Base-by-base conservation (phyloP, 2,113 vertebrate species). In the Ammodytes dubius region DNA sequence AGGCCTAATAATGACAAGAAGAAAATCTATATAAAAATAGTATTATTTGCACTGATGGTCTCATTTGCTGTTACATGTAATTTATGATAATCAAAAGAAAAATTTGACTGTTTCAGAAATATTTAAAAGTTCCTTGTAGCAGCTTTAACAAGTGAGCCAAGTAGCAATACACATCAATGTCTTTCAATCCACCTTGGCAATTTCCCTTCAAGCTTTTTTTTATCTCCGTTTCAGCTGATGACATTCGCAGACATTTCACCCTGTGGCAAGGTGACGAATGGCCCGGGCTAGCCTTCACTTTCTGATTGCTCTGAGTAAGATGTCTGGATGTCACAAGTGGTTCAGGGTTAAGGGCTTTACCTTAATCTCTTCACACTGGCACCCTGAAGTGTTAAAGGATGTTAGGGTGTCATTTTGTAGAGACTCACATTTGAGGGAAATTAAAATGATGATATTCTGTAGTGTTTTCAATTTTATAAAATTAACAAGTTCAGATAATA, bases 191-290 rank as follows among this genome's bases (percentile, higher is more conserved):
- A 87, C 35, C 64, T 81, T 70, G 79, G 52, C 83, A 76, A 61
- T 43, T 27, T 64, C 52, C 6, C 58, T 84, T 60, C 2, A 7
- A 65, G 69, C 53, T 63, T 81, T 27, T 27, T 27, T 27, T 86
- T 85, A 87, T 84, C 76, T 79, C 60, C 66, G 50, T 91, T 82
- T 86, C 49, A 77, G 69, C 83, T 87, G 79, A 86, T 83, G 74
- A 81, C 74, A 46, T 59, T 69, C 19, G 17, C 53, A 84, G 72
- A 87, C 69, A 79, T 72, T 83, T 85, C 84, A 65, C 80, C 67
- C 72, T 58, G 27, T 3, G 27, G 82, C 59, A 50, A 54, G 40
- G 54, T 83, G 81, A 80, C 77, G 80, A 87, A 85, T 87, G 76
- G 68, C 39, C 50, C 1, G 4, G 17, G 60, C 67, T 39, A 14